phyloP scores from a whole-genome alignment of 2,888 invertebrate species.

The Rapana venosa region DNA sequence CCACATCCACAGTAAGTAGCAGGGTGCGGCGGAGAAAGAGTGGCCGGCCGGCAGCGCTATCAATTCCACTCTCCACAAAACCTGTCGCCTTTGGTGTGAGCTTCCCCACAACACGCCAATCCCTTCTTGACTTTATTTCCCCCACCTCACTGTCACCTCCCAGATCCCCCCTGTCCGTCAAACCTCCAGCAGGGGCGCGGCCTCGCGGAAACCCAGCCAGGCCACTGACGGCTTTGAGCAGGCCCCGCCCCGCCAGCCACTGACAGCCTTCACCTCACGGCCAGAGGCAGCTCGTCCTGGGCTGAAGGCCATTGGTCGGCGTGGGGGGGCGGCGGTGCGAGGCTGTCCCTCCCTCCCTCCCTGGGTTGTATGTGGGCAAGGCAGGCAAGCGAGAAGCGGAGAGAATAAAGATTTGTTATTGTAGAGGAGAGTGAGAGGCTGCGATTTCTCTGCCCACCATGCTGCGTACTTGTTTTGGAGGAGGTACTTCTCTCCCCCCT shows the following conservation, averaged over 20 bases:
- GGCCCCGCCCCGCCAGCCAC: constrained; percentile 31
- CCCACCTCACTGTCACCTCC: not conserved
- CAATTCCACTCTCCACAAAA: constrained; percentile 28
- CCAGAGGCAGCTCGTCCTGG: too few species aligned
- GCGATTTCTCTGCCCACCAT: constrained; percentile 1
- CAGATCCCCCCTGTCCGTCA: not conserved
- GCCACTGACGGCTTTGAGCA: constrained; percentile 15
- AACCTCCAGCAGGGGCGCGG: not conserved
- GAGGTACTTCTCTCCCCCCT: not conserved
- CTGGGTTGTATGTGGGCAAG: constrained; percentile 5
- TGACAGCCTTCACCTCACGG: constrained; percentile 5
- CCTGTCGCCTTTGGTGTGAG: constrained; percentile 30
- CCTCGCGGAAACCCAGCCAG: constrained; percentile 22
- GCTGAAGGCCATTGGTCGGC: constrained; percentile 11
- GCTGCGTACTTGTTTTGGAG: not conserved
- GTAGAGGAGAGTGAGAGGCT: constrained; percentile 23
- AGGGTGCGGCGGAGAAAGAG: too few species aligned
- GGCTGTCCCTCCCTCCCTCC: not conserved
- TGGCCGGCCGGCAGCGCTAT: not conserved
- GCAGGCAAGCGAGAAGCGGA: constrained; percentile 3
- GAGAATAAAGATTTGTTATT: constrained; percentile 32
- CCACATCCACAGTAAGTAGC: too few species aligned
- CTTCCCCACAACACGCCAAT: constrained; percentile 28
- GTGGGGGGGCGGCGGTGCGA: not conserved
- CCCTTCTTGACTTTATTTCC: constrained; percentile 28